phyloP scores from a whole-genome alignment of 1,140 invertebrate species.

The Chironomus tepperi region DNA sequence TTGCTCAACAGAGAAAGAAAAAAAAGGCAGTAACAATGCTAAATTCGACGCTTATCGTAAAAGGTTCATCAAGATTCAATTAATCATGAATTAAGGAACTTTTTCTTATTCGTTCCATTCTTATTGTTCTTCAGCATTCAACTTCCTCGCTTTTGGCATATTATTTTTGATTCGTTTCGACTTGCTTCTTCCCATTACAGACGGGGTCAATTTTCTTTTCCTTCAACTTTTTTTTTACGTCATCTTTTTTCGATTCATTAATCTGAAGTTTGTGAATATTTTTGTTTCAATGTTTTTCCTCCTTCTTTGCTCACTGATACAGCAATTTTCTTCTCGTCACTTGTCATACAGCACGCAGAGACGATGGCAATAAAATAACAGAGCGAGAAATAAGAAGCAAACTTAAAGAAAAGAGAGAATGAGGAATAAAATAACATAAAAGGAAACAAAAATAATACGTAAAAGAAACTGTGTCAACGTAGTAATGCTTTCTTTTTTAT shows the following conservation, averaged over 20 bases:
- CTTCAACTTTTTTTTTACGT: too few species aligned
- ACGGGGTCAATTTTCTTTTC: not conserved
- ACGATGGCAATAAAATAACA: not conserved
- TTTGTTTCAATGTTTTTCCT: not conserved
- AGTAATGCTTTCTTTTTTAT: too few species aligned
- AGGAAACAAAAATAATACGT: too few species aligned
- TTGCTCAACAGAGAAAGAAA: not conserved
- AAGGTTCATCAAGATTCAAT: constrained; percentile 19
- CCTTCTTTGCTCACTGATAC: not conserved
- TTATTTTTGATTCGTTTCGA: too few species aligned
- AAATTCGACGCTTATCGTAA: not conserved
- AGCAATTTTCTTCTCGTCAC: not conserved
- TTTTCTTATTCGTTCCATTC: not conserved
- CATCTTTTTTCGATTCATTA: not conserved
- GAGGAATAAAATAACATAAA: too few species aligned
- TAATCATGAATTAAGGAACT: not conserved
- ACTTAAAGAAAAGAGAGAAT: too few species aligned
- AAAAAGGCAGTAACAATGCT: not conserved
- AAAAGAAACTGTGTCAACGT: too few species aligned
- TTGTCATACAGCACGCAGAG: not conserved
- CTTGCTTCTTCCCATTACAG: not conserved
- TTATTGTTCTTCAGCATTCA: too few species aligned
- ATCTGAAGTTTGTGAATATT: not conserved
- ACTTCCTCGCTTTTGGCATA: too few species aligned
- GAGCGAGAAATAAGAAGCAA: too few species aligned